A percentile compares a stretch with the other conserved stretches of the same genome.
phyloP scores from a whole-genome alignment of 2,113 vertebrate genomes.

The Melospiza melodia region DNA sequence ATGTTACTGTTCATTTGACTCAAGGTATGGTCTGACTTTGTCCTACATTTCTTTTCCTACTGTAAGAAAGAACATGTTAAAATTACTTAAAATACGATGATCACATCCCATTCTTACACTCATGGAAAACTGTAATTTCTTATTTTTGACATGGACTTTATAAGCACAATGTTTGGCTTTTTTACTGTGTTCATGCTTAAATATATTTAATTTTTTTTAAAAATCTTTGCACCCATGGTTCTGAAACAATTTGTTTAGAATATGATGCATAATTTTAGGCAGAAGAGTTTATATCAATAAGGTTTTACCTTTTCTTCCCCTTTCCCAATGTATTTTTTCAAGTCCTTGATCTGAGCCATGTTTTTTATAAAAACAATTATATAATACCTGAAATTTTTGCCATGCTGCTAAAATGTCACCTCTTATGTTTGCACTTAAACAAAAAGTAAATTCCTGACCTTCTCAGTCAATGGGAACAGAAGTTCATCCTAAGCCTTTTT shows the following conservation, averaged over 20 bases:
- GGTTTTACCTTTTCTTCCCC: background rate
- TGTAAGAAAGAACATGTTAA: background rate
- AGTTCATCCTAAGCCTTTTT: background rate
- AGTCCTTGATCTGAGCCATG: background rate
- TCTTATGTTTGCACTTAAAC: background rate
- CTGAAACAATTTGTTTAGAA: background rate
- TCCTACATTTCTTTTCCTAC: background rate
- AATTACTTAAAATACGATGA: background rate
- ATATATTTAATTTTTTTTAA: background rate
- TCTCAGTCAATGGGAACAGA: background rate
- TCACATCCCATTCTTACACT: background rate
- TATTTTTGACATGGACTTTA: background rate
- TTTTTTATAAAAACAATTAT: background rate
- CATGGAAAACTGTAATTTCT: background rate
- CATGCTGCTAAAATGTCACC: background rate
- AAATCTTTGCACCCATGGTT: background rate
- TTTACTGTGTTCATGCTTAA: background rate
- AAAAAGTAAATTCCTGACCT: background rate
- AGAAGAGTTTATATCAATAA: background rate
- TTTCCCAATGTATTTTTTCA: background rate
- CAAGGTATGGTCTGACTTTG: background rate
- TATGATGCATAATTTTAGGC: background rate
- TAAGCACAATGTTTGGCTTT: background rate
- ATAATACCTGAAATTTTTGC: background rate
- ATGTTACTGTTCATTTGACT: background rate